Evolutionary conservation across 2,888 invertebrate species (phyloP).

Genomic region (Archaeoteleia sp.): DNA sequence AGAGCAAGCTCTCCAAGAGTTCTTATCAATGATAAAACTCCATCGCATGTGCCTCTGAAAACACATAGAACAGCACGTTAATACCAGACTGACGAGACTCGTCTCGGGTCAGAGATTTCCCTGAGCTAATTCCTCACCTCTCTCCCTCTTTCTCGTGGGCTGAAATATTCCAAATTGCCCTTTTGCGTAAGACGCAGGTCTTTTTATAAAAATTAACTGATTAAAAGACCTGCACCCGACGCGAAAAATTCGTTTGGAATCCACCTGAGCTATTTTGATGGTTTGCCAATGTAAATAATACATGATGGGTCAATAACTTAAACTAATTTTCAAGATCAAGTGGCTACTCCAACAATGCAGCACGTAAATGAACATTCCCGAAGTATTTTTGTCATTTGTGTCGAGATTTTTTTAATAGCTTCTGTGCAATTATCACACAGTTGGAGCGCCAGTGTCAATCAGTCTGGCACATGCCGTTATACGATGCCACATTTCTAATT

Average conservation of each 20-base stretch:
- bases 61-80: slow-evolving; percentile 75
- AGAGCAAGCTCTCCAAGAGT: slow-evolving; percentile 73
- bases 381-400: neutral
- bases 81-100: slow-evolving; percentile 74
- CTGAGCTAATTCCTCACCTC: slow-evolving; percentile 59
- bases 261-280: slow-evolving; percentile 56
- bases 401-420: slow-evolving; percentile 2
- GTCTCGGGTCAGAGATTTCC: slow-evolving; percentile 52
- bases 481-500: slow-evolving; percentile 72
- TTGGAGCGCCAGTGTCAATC: slow-evolving; percentile 69
- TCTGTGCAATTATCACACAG: slow-evolving; percentile 54
- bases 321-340: slow-evolving; percentile 15
- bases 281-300: slow-evolving; percentile 31
- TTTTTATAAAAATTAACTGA: neutral
- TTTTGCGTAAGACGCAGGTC: slow-evolving; percentile 46
- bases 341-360: slow-evolving; percentile 13
- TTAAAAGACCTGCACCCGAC: slow-evolving; percentile 3
- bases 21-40: slow-evolving; percentile 73
- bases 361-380: neutral
- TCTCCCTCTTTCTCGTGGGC: slow-evolving; percentile 44
- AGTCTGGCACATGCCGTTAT: slow-evolving; percentile 75
- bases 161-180: slow-evolving; percentile 65
- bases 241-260: slow-evolving; percentile 59
- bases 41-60: slow-evolving; percentile 75
- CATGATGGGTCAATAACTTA: slow-evolving; percentile 1